Conservation (phyloP, 2,797 vertebrate species). For the Channallabes apus region DNA sequence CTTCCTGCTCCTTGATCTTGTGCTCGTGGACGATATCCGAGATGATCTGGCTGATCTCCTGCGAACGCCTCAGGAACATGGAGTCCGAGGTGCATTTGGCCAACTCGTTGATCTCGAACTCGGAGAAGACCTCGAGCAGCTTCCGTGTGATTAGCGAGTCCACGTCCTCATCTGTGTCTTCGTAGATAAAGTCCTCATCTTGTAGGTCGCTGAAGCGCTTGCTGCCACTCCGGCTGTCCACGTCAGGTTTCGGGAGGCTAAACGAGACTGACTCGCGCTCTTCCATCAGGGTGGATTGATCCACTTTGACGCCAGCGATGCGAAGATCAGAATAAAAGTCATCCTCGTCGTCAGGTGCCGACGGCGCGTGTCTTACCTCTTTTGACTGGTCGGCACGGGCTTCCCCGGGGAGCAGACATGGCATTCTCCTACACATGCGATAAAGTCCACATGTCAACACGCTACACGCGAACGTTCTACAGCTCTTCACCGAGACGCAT, state of each 20-base stretch:
- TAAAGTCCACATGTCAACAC: conserved; percentile 89
- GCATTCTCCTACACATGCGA: conserved; percentile 73
- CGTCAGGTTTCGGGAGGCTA: conserved; percentile 27
- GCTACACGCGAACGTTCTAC: conserved; percentile 81
- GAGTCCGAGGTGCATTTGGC: conserved; percentile 94
- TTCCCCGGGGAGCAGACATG: conserved; percentile 73
- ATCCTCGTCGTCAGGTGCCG: conserved; percentile 26
- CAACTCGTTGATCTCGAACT: conserved; percentile 94
- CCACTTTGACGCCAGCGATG: conserved; percentile 83
- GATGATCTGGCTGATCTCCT: conserved; percentile 92
- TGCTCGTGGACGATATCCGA: conserved; percentile 93
- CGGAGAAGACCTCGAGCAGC: conserved; percentile 91
- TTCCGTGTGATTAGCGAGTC: conserved; percentile 91
- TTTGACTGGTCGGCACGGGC: conserved; percentile 66
- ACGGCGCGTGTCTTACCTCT: conserved; percentile 63
- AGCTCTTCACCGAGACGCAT: conserved; percentile 75
- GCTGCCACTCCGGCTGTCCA: conserved; percentile 54
- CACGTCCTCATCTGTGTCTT: conserved; percentile 81
- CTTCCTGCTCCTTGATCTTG: conserved; percentile 91
- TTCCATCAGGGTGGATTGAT: conserved; percentile 77
- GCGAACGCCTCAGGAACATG: conserved; percentile 90
- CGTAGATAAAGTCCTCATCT: conserved; percentile 78
- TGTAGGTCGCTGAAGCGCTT: conserved; percentile 65
- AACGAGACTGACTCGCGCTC: conserved; percentile 31
- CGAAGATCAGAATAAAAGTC: conserved; percentile 66